A percentile compares a stretch with the other conserved stretches of the same genome.
These are phyloP conservation scores for Falco rusticolus DNA, from an alignment of 2,797 vertebrate genomes.

Conservation along the genomic window DNA sequence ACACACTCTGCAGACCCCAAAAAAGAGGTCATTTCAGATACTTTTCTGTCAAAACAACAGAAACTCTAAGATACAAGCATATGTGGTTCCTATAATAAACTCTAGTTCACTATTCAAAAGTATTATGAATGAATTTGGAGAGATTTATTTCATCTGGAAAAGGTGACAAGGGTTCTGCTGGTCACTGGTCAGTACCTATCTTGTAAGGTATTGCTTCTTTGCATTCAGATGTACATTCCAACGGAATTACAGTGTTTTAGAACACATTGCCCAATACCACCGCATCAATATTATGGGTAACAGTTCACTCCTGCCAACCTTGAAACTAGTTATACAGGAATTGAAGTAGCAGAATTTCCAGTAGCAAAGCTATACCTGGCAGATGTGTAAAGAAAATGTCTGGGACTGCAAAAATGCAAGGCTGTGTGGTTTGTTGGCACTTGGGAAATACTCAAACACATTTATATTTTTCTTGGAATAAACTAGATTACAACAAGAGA, in stretches of 20 bases:
- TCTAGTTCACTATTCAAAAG: background rate
- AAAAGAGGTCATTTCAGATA: rapidly evolving
- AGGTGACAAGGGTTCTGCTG: background rate
- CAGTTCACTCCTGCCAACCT: background rate
- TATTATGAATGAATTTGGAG: background rate
- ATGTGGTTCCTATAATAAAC: background rate
- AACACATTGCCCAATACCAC: background rate
- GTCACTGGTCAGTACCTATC: background rate
- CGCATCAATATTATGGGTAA: background rate
- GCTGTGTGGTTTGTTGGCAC: background rate
- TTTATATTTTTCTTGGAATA: background rate
- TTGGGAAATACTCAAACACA: background rate
- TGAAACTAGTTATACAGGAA: background rate
- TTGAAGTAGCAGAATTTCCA: background rate
- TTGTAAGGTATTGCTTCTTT: background rate
- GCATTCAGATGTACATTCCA: background rate
- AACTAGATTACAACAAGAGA: background rate
- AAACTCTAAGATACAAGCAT: background rate
- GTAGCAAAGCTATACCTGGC: background rate
- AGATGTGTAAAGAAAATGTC: background rate
- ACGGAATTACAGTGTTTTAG: background rate
- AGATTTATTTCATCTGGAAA: background rate
- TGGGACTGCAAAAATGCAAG: background rate
- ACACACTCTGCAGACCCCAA: background rate
- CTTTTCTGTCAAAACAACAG: background rate